Evolutionary conservation across 53 echinoderm and acorn worm genomes (phyloP), one percentile per base, ranked within the genome.

Genomic region (Echinometra lucunter): DNA sequence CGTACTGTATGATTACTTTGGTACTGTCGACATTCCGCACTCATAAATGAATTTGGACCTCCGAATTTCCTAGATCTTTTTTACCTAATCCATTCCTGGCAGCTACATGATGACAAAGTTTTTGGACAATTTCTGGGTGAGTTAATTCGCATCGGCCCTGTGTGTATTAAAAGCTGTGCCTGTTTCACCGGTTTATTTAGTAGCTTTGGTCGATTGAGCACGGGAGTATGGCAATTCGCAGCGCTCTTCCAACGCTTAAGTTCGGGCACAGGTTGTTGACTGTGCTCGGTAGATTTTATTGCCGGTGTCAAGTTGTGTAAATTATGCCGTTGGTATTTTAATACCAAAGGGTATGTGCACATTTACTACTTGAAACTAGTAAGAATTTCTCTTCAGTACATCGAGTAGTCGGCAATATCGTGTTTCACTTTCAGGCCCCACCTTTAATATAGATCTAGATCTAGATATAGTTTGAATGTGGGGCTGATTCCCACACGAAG

Each of bases 61-160:
- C 72, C 28, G 16, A 72, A 13, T 10, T 72, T 72, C 28, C 16
- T 7, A 63, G 25, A 27, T 63, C 7, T 66, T 72, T 72, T 16
- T 72, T 32, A 32, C 72, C 72, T 32, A 16, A 72, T 30, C 35
- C 8, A 32, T 72, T 32, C 72, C 3, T 72, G 10, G 27, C 21
- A 44, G 44, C 44, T 27, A 44, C 85, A 83, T 83, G 44, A 83
- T 83, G 85, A 83, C 85, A 28, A 83, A 83, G 85, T 83, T 83
- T 49, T 45, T 83, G 85, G 85, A 83, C 2, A 83, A 83, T 83
- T 83, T 83, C 49, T 83, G 85, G 85, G 85, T 83, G 45, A 83
- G 85, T 45, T 42, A n/a, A n/a, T n/a, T 83, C 25, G 23, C 27
- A 32, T 27, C 72, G 35, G 72, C 30, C 35, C 32, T 34, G 32